Conservation (phyloP, 1,140 invertebrate genomes). For the Diabrotica undecimpunctata region DNA sequence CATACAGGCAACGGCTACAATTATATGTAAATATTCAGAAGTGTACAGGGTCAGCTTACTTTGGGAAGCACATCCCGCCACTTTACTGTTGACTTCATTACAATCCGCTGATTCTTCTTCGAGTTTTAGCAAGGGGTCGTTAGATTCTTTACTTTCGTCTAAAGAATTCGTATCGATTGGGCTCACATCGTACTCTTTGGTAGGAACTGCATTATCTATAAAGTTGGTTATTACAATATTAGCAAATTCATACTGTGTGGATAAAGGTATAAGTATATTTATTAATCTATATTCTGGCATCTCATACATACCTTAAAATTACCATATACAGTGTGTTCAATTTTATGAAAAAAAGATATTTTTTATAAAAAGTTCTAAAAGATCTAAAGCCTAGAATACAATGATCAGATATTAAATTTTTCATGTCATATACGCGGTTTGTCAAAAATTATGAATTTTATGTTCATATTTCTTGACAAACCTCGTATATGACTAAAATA, state of each 20-base stretch:
- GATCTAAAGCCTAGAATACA: too few species aligned
- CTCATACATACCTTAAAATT: constrained; percentile 9
- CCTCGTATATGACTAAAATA: too few species aligned
- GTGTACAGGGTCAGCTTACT: constrained; percentile 15
- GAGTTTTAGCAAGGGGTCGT: constrained; percentile 22
- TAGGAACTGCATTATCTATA: constrained; percentile 15
- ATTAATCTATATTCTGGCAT: not conserved
- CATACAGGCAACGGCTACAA: constrained; percentile 65
- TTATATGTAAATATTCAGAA: constrained; percentile 20
- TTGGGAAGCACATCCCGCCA: constrained; percentile 17
- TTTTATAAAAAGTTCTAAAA: too few species aligned
- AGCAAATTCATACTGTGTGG: too few species aligned
- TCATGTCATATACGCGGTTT: too few species aligned
- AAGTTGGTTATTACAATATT: not conserved
- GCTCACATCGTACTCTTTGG: constrained; percentile 27
- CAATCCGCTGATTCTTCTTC: constrained; percentile 15
- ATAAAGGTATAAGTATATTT: too few species aligned
- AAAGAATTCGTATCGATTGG: constrained; percentile 21
- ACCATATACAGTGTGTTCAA: too few species aligned
- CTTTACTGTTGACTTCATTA: constrained; percentile 26
- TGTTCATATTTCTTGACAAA: too few species aligned
- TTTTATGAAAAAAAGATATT: too few species aligned
- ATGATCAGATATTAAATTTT: too few species aligned
- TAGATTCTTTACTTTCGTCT: constrained; percentile 24
- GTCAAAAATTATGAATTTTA: too few species aligned